Conservation (phyloP, 2,113 vertebrate species). For the Pluvialis apricaria region DNA sequence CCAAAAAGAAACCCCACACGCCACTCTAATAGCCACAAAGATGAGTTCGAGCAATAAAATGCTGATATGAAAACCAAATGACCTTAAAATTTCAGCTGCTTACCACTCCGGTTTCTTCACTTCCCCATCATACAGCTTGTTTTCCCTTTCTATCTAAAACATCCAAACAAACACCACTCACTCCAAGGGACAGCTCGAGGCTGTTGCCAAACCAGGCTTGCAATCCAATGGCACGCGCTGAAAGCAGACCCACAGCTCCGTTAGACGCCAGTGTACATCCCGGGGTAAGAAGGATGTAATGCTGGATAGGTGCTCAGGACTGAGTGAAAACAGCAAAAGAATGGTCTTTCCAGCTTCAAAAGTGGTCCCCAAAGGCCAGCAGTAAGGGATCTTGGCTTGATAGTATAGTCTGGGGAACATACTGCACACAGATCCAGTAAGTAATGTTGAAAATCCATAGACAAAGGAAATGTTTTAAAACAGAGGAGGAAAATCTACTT, state of each 20-base stretch:
- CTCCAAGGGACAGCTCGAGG: neutral
- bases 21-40: neutral
- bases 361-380: constrained; percentile 8
- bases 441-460: constrained; percentile 41
- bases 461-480: constrained; percentile 38
- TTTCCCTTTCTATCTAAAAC: neutral
- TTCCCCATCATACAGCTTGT: neutral
- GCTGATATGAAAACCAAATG: neutral
- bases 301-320: neutral
- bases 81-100: neutral
- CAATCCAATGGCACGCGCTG: neutral
- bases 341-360: neutral
- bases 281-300: neutral
- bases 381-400: neutral
- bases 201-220: neutral
- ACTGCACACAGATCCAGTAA: neutral
- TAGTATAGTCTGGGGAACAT: neutral
- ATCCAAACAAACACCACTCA: neutral
- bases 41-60: neutral
- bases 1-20: neutral
- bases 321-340: neutral
- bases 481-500: constrained; percentile 31
- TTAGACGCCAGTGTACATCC: neutral
- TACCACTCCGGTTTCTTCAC: neutral
- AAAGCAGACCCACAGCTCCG: neutral